A percentile compares a stretch with the other conserved stretches of the same genome.
These are phyloP conservation scores for Zosterops hypoxanthus DNA, from an alignment of 2,113 vertebrate species.

Conservation along the genomic window DNA sequence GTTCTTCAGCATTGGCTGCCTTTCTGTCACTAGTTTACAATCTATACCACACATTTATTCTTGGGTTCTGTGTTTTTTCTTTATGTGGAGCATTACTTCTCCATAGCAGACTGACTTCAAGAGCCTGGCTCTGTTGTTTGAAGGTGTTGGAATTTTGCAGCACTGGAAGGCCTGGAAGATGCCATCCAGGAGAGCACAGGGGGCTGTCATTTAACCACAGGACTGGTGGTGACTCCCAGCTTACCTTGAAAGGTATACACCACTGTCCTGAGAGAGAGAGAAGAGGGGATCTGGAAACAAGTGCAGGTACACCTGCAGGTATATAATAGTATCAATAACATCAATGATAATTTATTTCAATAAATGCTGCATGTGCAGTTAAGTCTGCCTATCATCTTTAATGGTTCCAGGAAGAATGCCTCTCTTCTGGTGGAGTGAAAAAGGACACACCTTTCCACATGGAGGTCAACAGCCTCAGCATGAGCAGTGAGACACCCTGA, in stretches of 20 bases:
- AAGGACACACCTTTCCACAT: background rate
- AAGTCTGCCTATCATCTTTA: background rate
- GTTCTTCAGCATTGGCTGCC: background rate
- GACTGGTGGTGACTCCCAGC: background rate
- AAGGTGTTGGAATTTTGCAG: background rate
- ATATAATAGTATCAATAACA: no score
- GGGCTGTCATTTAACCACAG: background rate
- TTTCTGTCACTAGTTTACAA: background rate
- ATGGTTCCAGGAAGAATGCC: background rate
- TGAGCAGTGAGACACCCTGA: background rate
- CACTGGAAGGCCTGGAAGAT: background rate
- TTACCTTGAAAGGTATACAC: background rate
- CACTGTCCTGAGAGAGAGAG: background rate
- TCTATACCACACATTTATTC: background rate
- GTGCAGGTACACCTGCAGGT: background rate
- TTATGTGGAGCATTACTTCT: background rate
- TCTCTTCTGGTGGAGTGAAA: background rate
- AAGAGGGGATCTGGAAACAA: background rate
- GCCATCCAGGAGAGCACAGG: background rate
- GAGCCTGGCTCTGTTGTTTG: background rate
- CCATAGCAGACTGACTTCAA: background rate
- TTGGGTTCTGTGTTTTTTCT: background rate
- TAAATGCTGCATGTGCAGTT: background rate
- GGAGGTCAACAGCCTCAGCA: background rate
- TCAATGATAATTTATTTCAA: background rate